These are phyloP conservation scores for Battus philenor DNA, from an alignment of 1,140 invertebrate genomes.

Conservation along the genomic window DNA sequence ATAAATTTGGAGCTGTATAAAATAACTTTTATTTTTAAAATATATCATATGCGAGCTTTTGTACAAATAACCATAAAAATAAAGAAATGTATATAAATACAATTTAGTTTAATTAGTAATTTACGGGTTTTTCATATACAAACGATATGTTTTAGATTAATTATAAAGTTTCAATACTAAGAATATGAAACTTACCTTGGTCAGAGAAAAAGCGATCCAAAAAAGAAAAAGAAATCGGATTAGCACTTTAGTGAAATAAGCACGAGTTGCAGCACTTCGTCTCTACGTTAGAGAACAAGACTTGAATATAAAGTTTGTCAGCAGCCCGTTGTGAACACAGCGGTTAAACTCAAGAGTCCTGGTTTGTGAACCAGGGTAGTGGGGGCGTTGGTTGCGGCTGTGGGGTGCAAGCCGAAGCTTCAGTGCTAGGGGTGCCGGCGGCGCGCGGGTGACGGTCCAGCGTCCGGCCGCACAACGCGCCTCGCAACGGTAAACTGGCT, in stretches of 20 bases:
- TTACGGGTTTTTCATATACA: no score
- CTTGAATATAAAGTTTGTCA: conserved; percentile 40
- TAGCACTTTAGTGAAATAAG: conserved; percentile 66
- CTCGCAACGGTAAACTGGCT: conserved; percentile 74
- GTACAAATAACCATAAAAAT: no score
- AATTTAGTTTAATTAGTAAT: no score
- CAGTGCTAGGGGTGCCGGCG: conserved; percentile 52
- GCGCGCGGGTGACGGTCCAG: conserved; percentile 59
- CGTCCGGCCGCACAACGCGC: conserved; percentile 72
- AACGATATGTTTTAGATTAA: no score
- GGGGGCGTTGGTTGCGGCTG: conserved; percentile 16
- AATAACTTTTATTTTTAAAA: no score
- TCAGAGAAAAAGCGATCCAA: conserved; percentile 59
- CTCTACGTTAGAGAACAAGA: conserved; percentile 48
- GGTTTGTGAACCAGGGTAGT: conserved; percentile 23
- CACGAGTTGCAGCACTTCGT: conserved; percentile 68
- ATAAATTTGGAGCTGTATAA: no score
- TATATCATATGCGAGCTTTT: no score
- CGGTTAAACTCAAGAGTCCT: conserved; percentile 33
- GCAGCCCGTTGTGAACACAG: conserved; percentile 44
- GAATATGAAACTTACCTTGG: conserved; percentile 50
- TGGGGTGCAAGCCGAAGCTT: conserved; percentile 37
- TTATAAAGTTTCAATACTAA: neutral
- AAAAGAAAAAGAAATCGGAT: conserved; percentile 62
- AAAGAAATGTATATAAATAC: no score